Percentiles rank a stretch among this genome's conserved stretches.
Evolutionary conservation across 1,140 invertebrate species (phyloP).

Genomic region (Nylanderia fulva): DNA sequence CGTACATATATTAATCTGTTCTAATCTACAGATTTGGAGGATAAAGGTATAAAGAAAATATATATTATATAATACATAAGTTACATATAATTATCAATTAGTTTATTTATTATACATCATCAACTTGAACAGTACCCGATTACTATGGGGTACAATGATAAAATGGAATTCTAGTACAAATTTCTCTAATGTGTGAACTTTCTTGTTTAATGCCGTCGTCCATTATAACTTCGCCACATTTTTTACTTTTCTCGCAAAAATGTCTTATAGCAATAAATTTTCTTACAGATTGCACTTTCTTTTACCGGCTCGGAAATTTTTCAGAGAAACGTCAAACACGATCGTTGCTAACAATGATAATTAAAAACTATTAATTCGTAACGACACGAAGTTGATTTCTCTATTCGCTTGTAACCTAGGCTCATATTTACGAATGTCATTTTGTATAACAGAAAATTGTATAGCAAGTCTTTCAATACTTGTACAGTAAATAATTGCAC

Average conservation of each 20-base stretch:
- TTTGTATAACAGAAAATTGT: not conserved
- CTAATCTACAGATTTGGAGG: not conserved
- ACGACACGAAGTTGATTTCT: not conserved
- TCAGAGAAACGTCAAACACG: not conserved
- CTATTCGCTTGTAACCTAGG: not conserved
- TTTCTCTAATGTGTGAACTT: conserved; percentile 17
- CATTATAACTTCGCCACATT: too few relatives aligned
- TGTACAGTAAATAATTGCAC: not conserved
- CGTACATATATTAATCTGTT: not conserved
- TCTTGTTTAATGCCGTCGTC: not conserved
- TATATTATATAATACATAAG: not conserved
- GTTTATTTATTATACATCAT: conserved; percentile 22
- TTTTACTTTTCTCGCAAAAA: not conserved
- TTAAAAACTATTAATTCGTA: not conserved
- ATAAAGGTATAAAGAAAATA: not conserved
- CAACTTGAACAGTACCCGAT: not conserved
- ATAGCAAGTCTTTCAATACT: conserved; percentile 5
- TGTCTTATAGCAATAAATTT: not conserved
- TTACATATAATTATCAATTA: conserved; percentile 25
- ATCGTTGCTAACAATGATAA: not conserved
- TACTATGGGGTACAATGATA: not conserved
- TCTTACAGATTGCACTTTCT: not conserved
- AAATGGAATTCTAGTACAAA: conserved; percentile 21
- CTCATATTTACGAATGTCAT: not conserved
- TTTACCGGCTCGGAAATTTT: not conserved